Base-by-base conservation (phyloP, 2,113 vertebrate species). In the Podarcis cretensis region DNA sequence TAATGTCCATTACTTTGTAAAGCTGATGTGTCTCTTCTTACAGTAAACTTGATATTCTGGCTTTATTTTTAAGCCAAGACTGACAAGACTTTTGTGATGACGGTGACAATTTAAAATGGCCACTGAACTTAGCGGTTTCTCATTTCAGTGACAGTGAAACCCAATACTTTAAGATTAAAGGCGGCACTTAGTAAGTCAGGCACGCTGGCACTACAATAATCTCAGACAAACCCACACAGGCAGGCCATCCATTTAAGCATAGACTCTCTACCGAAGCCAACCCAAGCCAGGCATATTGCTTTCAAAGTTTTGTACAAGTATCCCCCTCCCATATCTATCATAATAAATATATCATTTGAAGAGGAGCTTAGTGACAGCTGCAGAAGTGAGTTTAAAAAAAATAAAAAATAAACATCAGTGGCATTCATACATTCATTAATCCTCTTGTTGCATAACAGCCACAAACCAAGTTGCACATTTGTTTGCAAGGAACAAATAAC, bases 351-450 rank as follows among this genome's bases (percentile, higher is more conserved):
- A 96, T 96, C 95, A 96, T 96, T 92, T 93, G 94, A 95, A 89
- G 88, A 96, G 89, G 96, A 97, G 95, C 94, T 94, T 92, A 92
- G 95, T 95, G 95, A 97, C 97, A 98, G 96, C 96, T 98, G 97
- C 95, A 95, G 88, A 95, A 95, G 87, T 93, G 87, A 91, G 87
- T 30, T 78, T 78, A 81, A 13, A 81, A 78, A 54, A 10, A 54
- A 54, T 2, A 54, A 54, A 89, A 87, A 93, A 93, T 91, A 95
- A 93, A 78, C 93, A 87, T 94, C 90, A 66, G 87, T 78, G 83
- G 75, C 84, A 93, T 94, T 94, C 94, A 96, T 95, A 96, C 85
- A 90, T 89, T 92, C 73, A 94, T 3, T 90, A 95, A 94, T 87
- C 80, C 35, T 88, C 89, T 91, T 86, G 68, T 92, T 93, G 89